Evolutionary conservation across 2,888 invertebrate species (phyloP).

Genomic region (Acronicta leporina): DNA sequence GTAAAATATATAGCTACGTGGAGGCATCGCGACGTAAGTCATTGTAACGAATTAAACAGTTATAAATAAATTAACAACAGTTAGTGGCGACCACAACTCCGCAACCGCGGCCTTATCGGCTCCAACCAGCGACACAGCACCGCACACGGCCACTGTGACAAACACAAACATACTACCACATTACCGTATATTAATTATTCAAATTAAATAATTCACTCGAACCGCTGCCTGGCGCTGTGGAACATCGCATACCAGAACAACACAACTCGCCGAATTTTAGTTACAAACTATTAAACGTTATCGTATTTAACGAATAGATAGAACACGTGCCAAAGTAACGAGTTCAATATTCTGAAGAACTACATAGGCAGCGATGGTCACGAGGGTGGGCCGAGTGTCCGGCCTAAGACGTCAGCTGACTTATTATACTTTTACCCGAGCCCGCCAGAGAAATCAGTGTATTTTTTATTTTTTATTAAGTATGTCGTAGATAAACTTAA

Average conservation of each 20-base stretch:
- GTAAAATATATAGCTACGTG: no score
- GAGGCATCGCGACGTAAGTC: conserved; percentile 24
- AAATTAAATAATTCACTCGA: conserved; percentile 15
- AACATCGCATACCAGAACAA: conserved; percentile 4
- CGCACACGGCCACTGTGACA: background rate
- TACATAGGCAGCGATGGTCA: background rate
- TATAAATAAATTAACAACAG: conserved; percentile 54
- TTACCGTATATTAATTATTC: conserved; percentile 18
- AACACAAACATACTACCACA: background rate
- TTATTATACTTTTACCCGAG: no score
- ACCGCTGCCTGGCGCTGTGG: conserved; percentile 7
- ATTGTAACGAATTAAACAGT: conserved; percentile 44
- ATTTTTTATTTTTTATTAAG: no score
- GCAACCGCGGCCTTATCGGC: conserved; percentile 33
- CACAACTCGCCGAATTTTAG: conserved; percentile 30
- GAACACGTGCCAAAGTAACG: conserved; percentile 24
- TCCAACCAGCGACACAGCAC: background rate
- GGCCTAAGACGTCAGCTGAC: no score
- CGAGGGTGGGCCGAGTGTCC: no score
- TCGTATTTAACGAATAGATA: conserved; percentile 17
- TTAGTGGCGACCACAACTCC: conserved; percentile 45
- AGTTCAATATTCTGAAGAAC: conserved; percentile 4
- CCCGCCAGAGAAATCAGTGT: no score
- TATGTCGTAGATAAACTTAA: no score
- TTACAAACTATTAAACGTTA: conserved; percentile 21